These are phyloP conservation scores for Typhlichthys subterraneus DNA, from an alignment of 2,797 vertebrate species.

Conservation along the genomic window DNA sequence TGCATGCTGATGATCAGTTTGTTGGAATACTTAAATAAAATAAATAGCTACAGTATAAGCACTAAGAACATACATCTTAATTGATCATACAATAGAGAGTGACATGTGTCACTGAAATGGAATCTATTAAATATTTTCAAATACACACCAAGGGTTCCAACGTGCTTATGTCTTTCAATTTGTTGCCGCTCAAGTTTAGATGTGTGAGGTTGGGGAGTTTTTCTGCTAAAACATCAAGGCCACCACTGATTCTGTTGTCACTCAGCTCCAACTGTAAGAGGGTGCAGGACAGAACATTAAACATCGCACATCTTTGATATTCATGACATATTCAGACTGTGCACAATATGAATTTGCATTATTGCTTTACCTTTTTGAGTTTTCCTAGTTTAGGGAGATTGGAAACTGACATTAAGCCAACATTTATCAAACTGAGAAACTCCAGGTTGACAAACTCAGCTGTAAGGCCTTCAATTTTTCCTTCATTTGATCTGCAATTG, in stretches of 20 bases:
- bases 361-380: constrained; percentile 88
- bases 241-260: constrained; percentile 92
- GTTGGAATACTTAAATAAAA: no score
- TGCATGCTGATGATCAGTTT: no score
- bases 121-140: background rate
- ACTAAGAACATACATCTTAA: no score
- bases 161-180: constrained; percentile 93
- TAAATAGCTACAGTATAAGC: no score
- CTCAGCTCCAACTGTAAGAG: constrained; percentile 88
- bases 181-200: constrained; percentile 93
- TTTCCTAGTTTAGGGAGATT: constrained; percentile 91
- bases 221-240: constrained; percentile 91
- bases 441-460: constrained; percentile 91
- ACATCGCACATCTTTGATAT: background rate
- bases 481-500: constrained; percentile 89
- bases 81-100: background rate
- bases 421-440: constrained; percentile 95
- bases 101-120: background rate
- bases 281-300: constrained; percentile 9
- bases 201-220: constrained; percentile 93
- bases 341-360: background rate
- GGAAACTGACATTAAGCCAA: constrained; percentile 86
- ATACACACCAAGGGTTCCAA: constrained; percentile 90
- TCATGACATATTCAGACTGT: background rate
- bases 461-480: constrained; percentile 91